Evolutionary conservation across 1,140 invertebrate genomes (phyloP).

Genomic region (Eriosoma lanigerum): DNA sequence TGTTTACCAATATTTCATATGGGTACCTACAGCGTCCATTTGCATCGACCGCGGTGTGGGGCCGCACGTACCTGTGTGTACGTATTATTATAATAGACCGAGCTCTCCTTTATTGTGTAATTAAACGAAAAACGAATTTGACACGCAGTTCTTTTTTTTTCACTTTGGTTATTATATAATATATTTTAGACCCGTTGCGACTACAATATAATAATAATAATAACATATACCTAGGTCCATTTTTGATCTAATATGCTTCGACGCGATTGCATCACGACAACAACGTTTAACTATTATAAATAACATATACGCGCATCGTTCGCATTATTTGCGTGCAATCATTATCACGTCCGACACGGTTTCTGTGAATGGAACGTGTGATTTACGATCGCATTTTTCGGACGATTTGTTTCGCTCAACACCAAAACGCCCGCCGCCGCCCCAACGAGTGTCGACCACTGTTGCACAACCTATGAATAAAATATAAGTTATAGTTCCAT

Average conservation of each 20-base stretch:
- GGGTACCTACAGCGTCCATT: too few relatives aligned
- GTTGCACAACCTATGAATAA: not conserved
- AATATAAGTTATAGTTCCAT: too few relatives aligned
- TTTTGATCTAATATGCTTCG: not conserved
- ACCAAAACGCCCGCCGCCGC: not conserved
- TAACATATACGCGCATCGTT: not conserved
- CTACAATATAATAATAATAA: too few relatives aligned
- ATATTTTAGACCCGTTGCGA: too few relatives aligned
- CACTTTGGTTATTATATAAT: too few relatives aligned
- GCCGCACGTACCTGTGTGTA: not conserved
- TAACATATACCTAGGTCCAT: not conserved
- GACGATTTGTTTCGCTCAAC: not conserved
- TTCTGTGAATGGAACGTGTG: not conserved
- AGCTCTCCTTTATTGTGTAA: slow-evolving; percentile 6
- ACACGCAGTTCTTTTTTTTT: not conserved
- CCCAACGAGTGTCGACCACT: not conserved
- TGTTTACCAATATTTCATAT: too few relatives aligned
- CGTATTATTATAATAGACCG: too few relatives aligned
- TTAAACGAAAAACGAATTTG: slow-evolving; percentile 11
- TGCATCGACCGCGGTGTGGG: not conserved
- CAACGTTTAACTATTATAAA: not conserved
- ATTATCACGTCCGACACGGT: not conserved
- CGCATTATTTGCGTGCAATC: not conserved
- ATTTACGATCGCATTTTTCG: not conserved
- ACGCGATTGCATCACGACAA: slow-evolving; percentile 10